Conservation (phyloP, 2,888 invertebrate species). For the Mellilla xanthometata region DNA sequence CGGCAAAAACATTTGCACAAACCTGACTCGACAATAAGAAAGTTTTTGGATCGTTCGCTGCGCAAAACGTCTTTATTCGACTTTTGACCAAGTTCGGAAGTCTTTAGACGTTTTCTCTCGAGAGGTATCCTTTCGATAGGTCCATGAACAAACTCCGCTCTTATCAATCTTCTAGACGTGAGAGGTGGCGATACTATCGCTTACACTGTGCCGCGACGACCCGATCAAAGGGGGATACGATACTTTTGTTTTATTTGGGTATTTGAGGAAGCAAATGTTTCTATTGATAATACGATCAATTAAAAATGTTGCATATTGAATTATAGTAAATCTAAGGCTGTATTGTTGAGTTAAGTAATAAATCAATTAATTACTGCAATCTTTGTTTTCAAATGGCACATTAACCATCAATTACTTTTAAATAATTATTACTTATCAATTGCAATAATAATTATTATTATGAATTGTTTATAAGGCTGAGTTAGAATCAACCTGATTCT, state of each 20-base stretch:
- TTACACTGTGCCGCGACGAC: background rate
- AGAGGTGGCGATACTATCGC: constrained; percentile 9
- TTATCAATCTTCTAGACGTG: constrained; percentile 48
- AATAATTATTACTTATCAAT: no score
- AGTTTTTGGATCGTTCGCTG: constrained; percentile 38
- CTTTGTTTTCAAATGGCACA: no score
- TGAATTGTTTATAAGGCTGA: no score
- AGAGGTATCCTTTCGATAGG: constrained; percentile 49
- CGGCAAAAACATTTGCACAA: background rate
- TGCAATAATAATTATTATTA: no score
- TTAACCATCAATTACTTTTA: no score
- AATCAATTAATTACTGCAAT: no score
- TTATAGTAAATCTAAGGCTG: no score
- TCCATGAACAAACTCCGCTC: constrained; percentile 43
- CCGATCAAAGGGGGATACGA: constrained; percentile 7
- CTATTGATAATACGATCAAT: no score
- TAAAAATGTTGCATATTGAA: no score
- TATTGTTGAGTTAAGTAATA: no score
- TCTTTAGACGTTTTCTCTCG: constrained; percentile 37
- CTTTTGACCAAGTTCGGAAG: constrained; percentile 39
- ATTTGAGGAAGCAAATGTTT: no score
- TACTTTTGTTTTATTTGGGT: background rate
- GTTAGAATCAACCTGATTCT: no score
- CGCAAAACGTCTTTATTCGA: constrained; percentile 51
- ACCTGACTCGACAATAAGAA: constrained; percentile 21